Base-by-base conservation (phyloP, 2,797 vertebrate genomes). In the Tympanoctomys barrerae region DNA sequence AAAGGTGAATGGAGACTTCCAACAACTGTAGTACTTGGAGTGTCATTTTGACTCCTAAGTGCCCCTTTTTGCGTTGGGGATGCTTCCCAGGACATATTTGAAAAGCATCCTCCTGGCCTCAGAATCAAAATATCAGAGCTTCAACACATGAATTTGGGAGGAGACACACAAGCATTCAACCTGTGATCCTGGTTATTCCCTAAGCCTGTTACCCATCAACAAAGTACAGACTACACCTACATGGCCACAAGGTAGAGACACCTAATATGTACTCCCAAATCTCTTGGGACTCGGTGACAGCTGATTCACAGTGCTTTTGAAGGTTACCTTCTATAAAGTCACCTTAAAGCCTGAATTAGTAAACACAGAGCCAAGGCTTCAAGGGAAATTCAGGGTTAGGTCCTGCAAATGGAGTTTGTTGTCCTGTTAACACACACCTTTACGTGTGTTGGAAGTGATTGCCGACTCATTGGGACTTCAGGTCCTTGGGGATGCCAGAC, bases 41-140 rank as follows among this genome's bases (percentile, higher is more conserved):
- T 12, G 28, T 59, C 81, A 10, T 16, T 78, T 46, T 3, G 1
- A 24, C 70, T 54, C 28, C 64, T 66, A n/a, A 19, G 12, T 31
- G 19, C 22, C 16, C 42, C 36, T 39, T n/a, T 39, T n/a, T 8
- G 52, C 14, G 7, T 0, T 8, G 49, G 14, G 26, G 21, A 21
- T 18, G 26, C n/a, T 66, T 33, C 2, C 22, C 8, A 2, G 59
- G 36, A 31, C 24, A 81, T 14, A 18, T 18, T 0, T 59, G 59
- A 22, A 28, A 54, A 57, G 12, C 5, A 0, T 36, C 33, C 16
- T 7, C n/a, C 0, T 1, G 46, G 18, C 8, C 46, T 7, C 2
- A 11, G 59, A 22, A 16, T 61, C 78, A 9, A 16, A 82, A 33
- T 52, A 75, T 78, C 42, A 12, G 13, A 36, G 16, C 36, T 77